These are phyloP conservation scores for Rhimphoctona megacephalus DNA, from an alignment of 2,888 invertebrate species.

Conservation along the genomic window DNA sequence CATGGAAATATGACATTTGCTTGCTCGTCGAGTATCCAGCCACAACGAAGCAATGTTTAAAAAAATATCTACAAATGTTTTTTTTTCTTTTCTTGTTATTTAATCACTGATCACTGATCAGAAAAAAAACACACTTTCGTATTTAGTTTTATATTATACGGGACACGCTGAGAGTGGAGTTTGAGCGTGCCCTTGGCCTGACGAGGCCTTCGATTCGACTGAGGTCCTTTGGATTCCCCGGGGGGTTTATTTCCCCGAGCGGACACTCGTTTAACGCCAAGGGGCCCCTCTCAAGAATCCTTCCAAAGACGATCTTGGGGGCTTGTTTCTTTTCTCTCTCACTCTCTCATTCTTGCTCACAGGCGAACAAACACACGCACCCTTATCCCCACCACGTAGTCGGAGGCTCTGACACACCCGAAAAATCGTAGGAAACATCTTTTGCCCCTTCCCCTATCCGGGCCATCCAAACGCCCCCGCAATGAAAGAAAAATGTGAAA, in stretches of 20 bases:
- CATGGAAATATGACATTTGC: not conserved
- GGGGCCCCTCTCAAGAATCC: slow-evolving; percentile 59
- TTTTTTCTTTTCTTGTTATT: not conserved
- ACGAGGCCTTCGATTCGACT: slow-evolving; percentile 73
- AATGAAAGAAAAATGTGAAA: slow-evolving; percentile 30
- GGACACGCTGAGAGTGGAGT: slow-evolving; percentile 53
- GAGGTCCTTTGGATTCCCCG: slow-evolving; percentile 66
- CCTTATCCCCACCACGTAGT: slow-evolving; percentile 67
- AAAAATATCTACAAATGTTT: not conserved
- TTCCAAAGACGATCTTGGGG: slow-evolving; percentile 53
- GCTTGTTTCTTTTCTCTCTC: slow-evolving; percentile 55
- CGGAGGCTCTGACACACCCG: slow-evolving; percentile 72
- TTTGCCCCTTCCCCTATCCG: slow-evolving; percentile 43
- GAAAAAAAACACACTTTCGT: slow-evolving; percentile 4
- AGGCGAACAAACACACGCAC: not conserved
- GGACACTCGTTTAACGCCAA: slow-evolving; percentile 57
- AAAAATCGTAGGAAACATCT: slow-evolving; percentile 71
- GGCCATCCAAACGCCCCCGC: slow-evolving; percentile 41
- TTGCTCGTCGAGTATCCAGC: slow-evolving; percentile 1
- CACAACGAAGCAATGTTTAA: not conserved
- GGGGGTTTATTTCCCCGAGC: slow-evolving; percentile 65
- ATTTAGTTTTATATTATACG: slow-evolving; percentile 24
- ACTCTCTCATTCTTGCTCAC: slow-evolving; percentile 37
- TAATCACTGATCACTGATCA: slow-evolving; percentile 12
- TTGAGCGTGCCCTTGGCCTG: slow-evolving; percentile 70